Evolutionary conservation across 2,888 invertebrate species (phyloP), one percentile per base, ranked within the genome.

Genomic region (Machimus rusticus): DNA sequence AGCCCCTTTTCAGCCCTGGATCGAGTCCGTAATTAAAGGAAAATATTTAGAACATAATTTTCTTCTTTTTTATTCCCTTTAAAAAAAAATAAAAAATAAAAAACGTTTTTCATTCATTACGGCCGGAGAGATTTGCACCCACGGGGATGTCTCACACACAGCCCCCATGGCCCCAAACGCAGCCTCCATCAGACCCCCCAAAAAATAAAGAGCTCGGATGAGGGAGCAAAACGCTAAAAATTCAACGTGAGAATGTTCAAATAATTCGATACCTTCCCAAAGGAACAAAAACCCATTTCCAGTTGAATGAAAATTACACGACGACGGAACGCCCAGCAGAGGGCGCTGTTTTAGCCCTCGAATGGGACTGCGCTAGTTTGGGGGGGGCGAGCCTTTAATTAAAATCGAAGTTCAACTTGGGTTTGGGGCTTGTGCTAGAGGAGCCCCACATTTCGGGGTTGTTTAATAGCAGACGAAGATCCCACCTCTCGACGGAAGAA

Each of bases 361-460:
- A 34, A 34, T 57, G 66, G 9, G 6, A 66, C 66, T 66, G 12
- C 12, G 82, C 55, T 55, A 37, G 66, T 55, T 57, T 19, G 39
- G 16, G 51, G 28, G 74, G 74, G 43, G 12, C 4, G 14, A 37
- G 76, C 78, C 51, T 87, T 87, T 87, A 87, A 87, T 87, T 87
- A 87, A 87, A 87, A 86, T 87, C 81, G 77, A 81, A 87, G 86
- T 87, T 76, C 74, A 74, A 34, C n/a, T 2, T 76, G n/a, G 43
- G 16, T 8, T 28, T 76, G 1, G 76, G 76, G 37, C 16, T 19
- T 16, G 23, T 39, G 19, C 2, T 16, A 31, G 31, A 81, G 31
- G 66, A 66, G 66, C 66, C 66, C 66, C 28, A 46, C 43, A 23
- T 66, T 66, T 66, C 28, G 66, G 66, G 66, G 43, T 46, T 66